Percentiles rank a stretch among this genome's conserved stretches.
These are phyloP conservation scores for Carlito syrichta DNA, from an alignment of 2,113 vertebrate genomes.

Conservation along the genomic window DNA sequence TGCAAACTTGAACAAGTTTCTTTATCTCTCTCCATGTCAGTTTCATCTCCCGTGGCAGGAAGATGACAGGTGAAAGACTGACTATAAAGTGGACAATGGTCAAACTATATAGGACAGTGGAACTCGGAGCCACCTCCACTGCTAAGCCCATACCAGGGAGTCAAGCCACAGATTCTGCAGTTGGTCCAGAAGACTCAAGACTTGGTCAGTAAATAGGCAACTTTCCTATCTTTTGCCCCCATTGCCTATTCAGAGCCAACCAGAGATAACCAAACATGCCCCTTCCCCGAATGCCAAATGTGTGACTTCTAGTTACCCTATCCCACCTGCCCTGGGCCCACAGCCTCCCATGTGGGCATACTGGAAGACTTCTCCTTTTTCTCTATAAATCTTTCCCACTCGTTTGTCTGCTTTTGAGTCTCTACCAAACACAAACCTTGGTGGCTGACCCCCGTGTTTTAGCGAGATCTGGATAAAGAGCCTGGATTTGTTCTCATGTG, in stretches of 20 bases:
- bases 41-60: not conserved
- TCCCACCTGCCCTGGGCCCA: not conserved
- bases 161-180: rapidly evolving
- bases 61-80: too few species aligned
- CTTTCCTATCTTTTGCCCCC: too few species aligned
- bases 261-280: not conserved
- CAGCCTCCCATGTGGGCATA: rapidly evolving
- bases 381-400: rapidly evolving
- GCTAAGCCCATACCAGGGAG: not conserved
- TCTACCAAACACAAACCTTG: not conserved
- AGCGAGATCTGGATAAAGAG: not conserved
- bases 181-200: not conserved
- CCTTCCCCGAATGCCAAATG: rapidly evolving
- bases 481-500: not conserved
- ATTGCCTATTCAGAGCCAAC: not conserved
- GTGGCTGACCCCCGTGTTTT: rapidly evolving
- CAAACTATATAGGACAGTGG: rapidly evolving
- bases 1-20: rapidly evolving
- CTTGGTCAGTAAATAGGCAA: not conserved
- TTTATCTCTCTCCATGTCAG: rapidly evolving
- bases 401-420: rapidly evolving
- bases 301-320: not conserved
- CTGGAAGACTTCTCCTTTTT: rapidly evolving
- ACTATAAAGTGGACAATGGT: rapidly evolving
- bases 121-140: rapidly evolving